Evolutionary conservation across 2,797 vertebrate genomes (phyloP).

Genomic region (Catamblyrhynchus diadema): DNA sequence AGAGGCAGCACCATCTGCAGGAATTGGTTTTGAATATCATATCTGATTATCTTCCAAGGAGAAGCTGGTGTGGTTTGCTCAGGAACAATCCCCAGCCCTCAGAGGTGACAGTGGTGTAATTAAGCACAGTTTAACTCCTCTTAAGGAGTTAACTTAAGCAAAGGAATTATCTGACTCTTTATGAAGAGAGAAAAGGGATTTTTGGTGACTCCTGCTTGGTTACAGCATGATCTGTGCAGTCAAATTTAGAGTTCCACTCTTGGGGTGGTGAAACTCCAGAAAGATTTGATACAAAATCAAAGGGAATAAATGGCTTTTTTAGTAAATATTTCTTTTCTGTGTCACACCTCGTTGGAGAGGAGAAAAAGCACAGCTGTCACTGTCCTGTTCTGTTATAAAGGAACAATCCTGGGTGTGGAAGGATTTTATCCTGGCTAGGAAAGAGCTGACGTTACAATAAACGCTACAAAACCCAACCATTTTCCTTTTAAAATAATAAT

Average conservation of each 20-base stretch:
- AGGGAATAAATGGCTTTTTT: not conserved
- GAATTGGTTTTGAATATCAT: not conserved
- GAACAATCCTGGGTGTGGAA: not conserved
- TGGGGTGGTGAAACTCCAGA: not conserved
- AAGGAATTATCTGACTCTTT: not conserved
- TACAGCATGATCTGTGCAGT: not conserved
- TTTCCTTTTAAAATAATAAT: not conserved
- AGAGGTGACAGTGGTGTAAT: not conserved
- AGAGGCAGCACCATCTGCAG: not conserved
- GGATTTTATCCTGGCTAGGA: not conserved
- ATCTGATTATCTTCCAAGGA: not conserved
- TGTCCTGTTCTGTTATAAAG: not conserved
- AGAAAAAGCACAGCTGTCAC: not conserved
- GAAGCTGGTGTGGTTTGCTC: not conserved
- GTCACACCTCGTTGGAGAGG: not conserved
- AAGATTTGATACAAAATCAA: not conserved
- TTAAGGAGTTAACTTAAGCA: not conserved
- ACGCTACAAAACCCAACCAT: not conserved
- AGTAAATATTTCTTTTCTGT: not conserved
- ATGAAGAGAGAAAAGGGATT: not conserved
- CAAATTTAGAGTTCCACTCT: not conserved
- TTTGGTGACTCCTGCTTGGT: not conserved
- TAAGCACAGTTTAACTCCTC: not conserved
- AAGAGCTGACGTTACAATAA: not conserved
- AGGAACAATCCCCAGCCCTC: not conserved